phyloP scores from a whole-genome alignment of 2,888 invertebrate genomes.

The Agrochola litura region DNA sequence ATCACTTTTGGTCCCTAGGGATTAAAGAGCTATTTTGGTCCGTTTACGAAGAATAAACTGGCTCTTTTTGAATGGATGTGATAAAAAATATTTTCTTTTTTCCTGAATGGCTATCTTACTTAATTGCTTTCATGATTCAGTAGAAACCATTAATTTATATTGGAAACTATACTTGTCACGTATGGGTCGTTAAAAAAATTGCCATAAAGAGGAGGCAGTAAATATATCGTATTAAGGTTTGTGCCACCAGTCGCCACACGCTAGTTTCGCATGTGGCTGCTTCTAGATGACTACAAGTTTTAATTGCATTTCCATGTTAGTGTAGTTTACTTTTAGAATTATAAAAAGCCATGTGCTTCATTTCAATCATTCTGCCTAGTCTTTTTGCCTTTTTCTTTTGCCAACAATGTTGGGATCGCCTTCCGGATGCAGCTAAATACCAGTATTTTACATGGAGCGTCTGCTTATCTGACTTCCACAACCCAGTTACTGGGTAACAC shows the following conservation, averaged over 20 bases:
- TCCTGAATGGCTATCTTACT: neutral
- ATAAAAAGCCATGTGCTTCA: neutral
- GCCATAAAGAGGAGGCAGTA: constrained; percentile 38
- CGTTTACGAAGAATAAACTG: too few species aligned
- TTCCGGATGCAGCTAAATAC: too few species aligned
- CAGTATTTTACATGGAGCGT: too few species aligned
- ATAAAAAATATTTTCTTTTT: neutral
- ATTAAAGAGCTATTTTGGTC: too few species aligned
- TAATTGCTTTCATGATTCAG: neutral
- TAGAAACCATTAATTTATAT: constrained; percentile 31
- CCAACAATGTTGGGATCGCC: too few species aligned
- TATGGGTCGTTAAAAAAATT: constrained; percentile 46
- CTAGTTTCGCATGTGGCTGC: constrained; percentile 5
- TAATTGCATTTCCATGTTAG: constrained; percentile 18
- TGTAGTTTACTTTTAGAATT: neutral
- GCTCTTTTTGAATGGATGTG: too few species aligned
- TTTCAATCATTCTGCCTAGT: too few species aligned
- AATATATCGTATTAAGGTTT: constrained; percentile 44
- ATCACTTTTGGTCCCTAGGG: too few species aligned
- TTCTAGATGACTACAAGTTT: constrained; percentile 3
- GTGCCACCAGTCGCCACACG: constrained; percentile 1
- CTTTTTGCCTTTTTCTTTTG: too few species aligned
- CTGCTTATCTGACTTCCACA: too few species aligned
- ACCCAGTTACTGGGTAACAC: too few species aligned
- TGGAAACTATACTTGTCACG: constrained; percentile 15